phyloP scores from a whole-genome alignment of 2,797 vertebrate genomes.

The Malacoctenus gilli region DNA sequence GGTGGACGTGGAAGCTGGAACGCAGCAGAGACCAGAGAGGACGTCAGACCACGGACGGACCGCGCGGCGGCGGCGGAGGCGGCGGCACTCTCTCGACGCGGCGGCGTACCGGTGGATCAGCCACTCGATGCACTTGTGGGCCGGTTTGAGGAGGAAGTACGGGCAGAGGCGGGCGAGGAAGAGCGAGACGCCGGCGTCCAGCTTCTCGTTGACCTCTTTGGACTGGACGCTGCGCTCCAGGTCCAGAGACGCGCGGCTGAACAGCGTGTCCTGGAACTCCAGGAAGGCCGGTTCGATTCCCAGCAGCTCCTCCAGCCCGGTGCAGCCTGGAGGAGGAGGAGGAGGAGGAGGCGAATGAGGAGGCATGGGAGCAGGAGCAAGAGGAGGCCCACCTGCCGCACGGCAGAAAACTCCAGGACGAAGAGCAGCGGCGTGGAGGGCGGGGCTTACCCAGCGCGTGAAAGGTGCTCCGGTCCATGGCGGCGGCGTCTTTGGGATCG shows the following conservation, averaged over 20 bases:
- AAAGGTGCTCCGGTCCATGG: constrained; percentile 88
- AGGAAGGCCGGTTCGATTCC: constrained; percentile 89
- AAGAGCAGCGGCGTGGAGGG: too few species aligned
- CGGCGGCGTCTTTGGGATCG: constrained; percentile 87
- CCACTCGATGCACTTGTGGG: constrained; percentile 98
- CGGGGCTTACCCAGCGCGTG: constrained; percentile 88
- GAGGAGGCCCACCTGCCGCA: background rate
- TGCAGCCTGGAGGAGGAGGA: constrained; percentile 83
- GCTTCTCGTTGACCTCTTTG: constrained; percentile 88
- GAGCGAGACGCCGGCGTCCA: constrained; percentile 86
- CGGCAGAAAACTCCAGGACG: too few species aligned
- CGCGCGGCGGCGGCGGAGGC: too few species aligned
- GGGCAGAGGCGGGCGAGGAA: constrained; percentile 92
- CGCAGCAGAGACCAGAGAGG: background rate
- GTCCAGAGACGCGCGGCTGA: constrained; percentile 85
- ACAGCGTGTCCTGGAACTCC: constrained; percentile 88
- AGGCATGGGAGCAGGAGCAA: background rate
- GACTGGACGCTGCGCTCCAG: constrained; percentile 93
- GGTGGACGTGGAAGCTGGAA: constrained; percentile 92
- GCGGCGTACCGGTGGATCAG: constrained; percentile 89
- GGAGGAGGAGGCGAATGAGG: background rate
- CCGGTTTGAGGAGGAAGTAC: constrained; percentile 94
- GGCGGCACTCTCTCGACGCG: too few species aligned
- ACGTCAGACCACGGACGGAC: background rate
- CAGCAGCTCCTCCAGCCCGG: constrained; percentile 92